Conservation (phyloP, 2,888 invertebrate species). For the Andricus quercusramuli region DNA sequence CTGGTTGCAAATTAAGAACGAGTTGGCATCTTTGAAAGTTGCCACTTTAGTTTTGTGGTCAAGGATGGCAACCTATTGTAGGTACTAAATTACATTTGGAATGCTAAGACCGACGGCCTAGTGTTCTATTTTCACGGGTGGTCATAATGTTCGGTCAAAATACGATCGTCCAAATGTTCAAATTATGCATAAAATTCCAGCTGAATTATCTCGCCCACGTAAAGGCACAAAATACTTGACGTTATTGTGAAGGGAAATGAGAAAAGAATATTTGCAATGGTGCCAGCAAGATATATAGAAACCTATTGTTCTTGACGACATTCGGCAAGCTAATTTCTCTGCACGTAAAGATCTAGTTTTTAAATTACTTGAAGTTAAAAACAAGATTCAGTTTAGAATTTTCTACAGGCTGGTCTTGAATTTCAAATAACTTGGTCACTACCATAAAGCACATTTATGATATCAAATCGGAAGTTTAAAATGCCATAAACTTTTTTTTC, state of each 20-base stretch:
- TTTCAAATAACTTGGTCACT: background rate
- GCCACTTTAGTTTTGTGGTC: conserved; percentile 10
- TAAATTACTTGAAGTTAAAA: background rate
- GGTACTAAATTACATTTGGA: conserved; percentile 22
- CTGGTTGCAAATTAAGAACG: background rate
- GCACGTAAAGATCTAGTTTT: background rate
- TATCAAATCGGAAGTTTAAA: background rate
- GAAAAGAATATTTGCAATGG: background rate
- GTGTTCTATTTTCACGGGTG: conserved; percentile 17
- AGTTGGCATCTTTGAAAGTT: conserved; percentile 13
- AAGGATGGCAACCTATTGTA: conserved; percentile 31
- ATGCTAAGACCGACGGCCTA: background rate
- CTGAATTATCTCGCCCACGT: conserved; percentile 15
- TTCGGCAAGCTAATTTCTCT: background rate
- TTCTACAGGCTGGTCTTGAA: background rate
- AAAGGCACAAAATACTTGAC: background rate
- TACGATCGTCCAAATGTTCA: background rate
- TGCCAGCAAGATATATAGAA: background rate
- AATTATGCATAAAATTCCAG: conserved; percentile 10
- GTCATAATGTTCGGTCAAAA: background rate
- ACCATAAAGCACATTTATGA: background rate
- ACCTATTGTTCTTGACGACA: conserved; percentile 13
- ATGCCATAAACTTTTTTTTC: background rate
- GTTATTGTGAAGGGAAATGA: background rate
- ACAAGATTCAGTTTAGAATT: background rate